phyloP scores from a whole-genome alignment of 2,888 invertebrate genomes.

The Hypsopygia costalis region DNA sequence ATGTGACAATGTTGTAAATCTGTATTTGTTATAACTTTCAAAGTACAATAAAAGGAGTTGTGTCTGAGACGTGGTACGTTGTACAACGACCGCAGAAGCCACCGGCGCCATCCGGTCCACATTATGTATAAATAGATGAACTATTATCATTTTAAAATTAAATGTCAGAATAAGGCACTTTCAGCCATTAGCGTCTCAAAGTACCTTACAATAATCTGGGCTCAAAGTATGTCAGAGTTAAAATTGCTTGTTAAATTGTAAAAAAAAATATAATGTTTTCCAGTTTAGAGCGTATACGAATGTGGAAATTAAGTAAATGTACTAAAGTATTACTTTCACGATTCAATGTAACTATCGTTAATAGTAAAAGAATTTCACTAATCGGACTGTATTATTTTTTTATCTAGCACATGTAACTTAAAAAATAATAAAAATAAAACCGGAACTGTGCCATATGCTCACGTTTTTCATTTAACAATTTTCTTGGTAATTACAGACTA shows the following conservation, averaged over 20 bases:
- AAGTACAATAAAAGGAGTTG: conserved; percentile 14
- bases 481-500: background rate
- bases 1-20: too few species aligned
- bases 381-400: conserved; percentile 79
- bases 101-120: conserved; percentile 34
- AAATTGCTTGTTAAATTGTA: conserved; percentile 68
- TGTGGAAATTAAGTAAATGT: conserved; percentile 26
- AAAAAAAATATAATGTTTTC: conserved; percentile 62
- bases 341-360: conserved; percentile 24
- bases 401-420: conserved; percentile 77
- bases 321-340: conserved; percentile 35
- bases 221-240: conserved; percentile 43
- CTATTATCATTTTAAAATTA: conserved; percentile 65
- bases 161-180: conserved; percentile 53
- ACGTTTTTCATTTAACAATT: conserved; percentile 34
- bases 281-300: conserved; percentile 55
- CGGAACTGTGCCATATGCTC: conserved; percentile 75
- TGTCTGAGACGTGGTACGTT: conserved; percentile 35
- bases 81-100: conserved; percentile 28
- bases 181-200: conserved; percentile 48
- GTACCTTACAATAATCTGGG: conserved; percentile 49
- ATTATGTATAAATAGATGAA: conserved; percentile 67
- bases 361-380: conserved; percentile 64
- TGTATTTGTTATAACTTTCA: too few species aligned
- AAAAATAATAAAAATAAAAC: conserved; percentile 77